Evolutionary conservation across 2,888 invertebrate species (phyloP), one percentile per base, ranked within the genome.

Genomic region (Pheosia tremula): DNA sequence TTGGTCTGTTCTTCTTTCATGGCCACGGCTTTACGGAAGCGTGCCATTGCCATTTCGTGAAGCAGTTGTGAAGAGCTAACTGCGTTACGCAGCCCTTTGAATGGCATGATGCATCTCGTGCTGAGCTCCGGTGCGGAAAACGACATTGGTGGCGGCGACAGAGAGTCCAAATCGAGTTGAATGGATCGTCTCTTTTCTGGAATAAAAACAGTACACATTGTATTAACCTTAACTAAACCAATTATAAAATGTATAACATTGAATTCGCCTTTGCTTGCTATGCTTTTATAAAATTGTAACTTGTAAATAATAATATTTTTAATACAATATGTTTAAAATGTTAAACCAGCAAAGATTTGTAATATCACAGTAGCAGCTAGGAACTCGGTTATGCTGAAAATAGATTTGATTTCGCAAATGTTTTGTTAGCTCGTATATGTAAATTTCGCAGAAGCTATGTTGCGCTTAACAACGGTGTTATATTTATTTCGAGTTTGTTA

Each of bases 41-140:
- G 94, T 8, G 96, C 96, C 96, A 97, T 97, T 10, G 97, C 96
- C 55, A 96, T 95, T 83, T 97, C 97, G 83, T 97, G 97, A 0
- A 98, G 94, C 5, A 98, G 92, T 82, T 97, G 97, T 0, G 97
- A 96, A 3, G 97, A 97, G 80, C 97, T 97, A 39, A 97, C 96
- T 0, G 97, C 96, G 73, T 96, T 95, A 41, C 97, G 95, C 47
- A 97, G 87, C 56, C 95, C 94, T 75, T 96, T 95, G 57, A 94
- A 93, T 13, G 95, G 94, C 78, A 94, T 86, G 43, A 87, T 77
- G 67, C 84, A 83, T 49, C 89, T 86, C 49, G 90, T 80, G 76
- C 96, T 96, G 63, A 97, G 87, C 83, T 97, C 97, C 0, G 97
- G 97, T 10, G 97, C 96, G 0, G 97, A 97, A 58, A 97, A 93